These are phyloP conservation scores for Charina bottae DNA, from an alignment of 2,113 vertebrate species.

Conservation along the genomic window DNA sequence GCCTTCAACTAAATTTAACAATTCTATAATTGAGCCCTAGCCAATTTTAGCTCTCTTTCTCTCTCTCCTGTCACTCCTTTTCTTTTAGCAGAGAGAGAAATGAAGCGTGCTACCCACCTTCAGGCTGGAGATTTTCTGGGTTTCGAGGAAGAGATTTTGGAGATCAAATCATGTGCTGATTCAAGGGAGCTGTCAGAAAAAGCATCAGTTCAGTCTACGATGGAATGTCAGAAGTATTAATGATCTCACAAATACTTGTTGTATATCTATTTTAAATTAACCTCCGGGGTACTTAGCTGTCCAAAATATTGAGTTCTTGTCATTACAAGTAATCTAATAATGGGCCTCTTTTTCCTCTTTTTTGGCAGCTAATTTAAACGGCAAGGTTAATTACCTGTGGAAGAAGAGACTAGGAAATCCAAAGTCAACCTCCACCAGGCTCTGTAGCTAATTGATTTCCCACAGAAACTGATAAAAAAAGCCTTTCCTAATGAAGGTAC, in stretches of 20 bases:
- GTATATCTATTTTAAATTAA: constrained; percentile 84
- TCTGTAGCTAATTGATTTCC: constrained; percentile 78
- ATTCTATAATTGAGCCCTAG: background rate
- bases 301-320: constrained; percentile 81
- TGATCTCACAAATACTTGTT: constrained; percentile 78
- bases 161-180: constrained; percentile 75
- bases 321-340: constrained; percentile 82
- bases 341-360: constrained; percentile 55
- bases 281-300: constrained; percentile 80
- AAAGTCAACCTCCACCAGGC: constrained; percentile 74
- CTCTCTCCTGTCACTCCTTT: background rate
- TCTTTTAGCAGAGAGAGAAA: constrained; percentile 46
- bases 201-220: constrained; percentile 75
- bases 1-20: background rate
- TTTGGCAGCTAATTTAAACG: constrained; percentile 75
- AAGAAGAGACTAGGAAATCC: constrained; percentile 76
- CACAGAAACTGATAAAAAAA: constrained; percentile 61
- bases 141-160: constrained; percentile 68
- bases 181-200: constrained; percentile 67
- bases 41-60: too few relatives aligned
- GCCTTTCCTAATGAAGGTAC: constrained; percentile 59
- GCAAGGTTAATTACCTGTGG: constrained; percentile 82
- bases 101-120: constrained; percentile 34
- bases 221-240: constrained; percentile 76
- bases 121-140: constrained; percentile 66